Evolutionary conservation across 1,140 invertebrate species (phyloP), one percentile per base, ranked within the genome.

Genomic region (Cydia fagiglandana): DNA sequence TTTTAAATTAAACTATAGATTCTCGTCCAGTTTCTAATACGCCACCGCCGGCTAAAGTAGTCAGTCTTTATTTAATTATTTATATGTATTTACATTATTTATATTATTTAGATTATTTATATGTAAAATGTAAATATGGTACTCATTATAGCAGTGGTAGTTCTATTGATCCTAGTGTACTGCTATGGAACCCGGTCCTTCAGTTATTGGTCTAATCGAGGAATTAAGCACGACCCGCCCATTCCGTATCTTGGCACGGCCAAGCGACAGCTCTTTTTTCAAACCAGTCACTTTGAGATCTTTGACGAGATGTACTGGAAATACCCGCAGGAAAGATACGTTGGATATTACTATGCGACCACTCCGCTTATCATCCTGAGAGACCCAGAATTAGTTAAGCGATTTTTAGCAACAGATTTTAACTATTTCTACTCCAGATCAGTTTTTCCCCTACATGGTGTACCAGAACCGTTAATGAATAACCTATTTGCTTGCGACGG

Each of bases 361-460:
- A 94, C 17, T 64, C 64, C 64, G 28, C 20, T 30, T 10, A 2
- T 64, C 3, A 64, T 64, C 20, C 20, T 64, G 28, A 24, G 64
- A 13, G 64, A 64, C 10, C 64, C 64, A 24, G 64, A 64, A 13
- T 64, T 95, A 5, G 87, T 93, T 3, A 93, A 93, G 75, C 64
- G 82, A n/a, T 91, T 95, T 68, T 77, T 94, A 1, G 84, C 94
- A 2, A 93, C 92, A 77, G 93, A 95, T 81, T 95, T 94, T 76
- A 64, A 93, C 12, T 82, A 91, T 77, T 94, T 95, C 77, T 61
- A 53, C 17, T 13, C 45, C 20, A 50, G 75, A 56, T 66, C 64
- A 9, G 7, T 76, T 2, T 13, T 17, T 20, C 24, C 24, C 9
- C 20, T 56, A 13, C 10, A 68, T 20, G 75, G 81, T 15, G 90